Percentiles rank a stretch among this genome's conserved stretches.
Evolutionary conservation across 2,888 invertebrate genomes (phyloP).

Genomic region (Macrosiphum euphorbiae): DNA sequence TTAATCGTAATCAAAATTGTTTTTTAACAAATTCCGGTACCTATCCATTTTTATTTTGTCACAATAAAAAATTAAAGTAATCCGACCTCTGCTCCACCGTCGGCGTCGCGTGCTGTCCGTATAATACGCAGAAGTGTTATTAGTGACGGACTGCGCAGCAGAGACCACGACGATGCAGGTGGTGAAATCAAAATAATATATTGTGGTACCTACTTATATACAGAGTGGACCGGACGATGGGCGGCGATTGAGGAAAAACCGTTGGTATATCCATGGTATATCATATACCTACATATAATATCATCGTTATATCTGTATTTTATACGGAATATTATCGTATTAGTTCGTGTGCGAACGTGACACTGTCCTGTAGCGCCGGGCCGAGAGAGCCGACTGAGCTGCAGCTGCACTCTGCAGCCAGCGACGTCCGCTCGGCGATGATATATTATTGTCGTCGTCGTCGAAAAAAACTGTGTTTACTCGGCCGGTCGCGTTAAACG

Average conservation of each 20-base stretch:
- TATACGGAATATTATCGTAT: too few relatives aligned
- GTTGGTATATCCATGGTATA: too few relatives aligned
- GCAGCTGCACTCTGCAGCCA: background rate
- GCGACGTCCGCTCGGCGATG: background rate
- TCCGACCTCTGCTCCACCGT: background rate
- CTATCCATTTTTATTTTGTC: background rate
- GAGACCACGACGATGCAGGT: background rate
- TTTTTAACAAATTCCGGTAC: background rate
- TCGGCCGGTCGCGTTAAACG: background rate
- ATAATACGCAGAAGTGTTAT: background rate
- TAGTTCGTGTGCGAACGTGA: background rate
- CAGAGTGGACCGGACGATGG: background rate
- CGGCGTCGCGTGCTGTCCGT: background rate
- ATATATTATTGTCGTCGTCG: background rate
- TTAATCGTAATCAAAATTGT: background rate
- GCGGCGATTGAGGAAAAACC: background rate
- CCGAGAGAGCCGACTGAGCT: background rate
- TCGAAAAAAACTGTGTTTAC: background rate
- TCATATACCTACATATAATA: background rate
- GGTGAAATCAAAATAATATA: background rate
- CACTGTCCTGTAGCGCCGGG: background rate
- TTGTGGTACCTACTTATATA: background rate
- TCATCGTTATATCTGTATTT: background rate
- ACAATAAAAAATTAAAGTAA: background rate
- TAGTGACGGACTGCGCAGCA: background rate